Evolutionary conservation across 2,888 invertebrate genomes (phyloP).

Genomic region (Stenotaenia linearis): DNA sequence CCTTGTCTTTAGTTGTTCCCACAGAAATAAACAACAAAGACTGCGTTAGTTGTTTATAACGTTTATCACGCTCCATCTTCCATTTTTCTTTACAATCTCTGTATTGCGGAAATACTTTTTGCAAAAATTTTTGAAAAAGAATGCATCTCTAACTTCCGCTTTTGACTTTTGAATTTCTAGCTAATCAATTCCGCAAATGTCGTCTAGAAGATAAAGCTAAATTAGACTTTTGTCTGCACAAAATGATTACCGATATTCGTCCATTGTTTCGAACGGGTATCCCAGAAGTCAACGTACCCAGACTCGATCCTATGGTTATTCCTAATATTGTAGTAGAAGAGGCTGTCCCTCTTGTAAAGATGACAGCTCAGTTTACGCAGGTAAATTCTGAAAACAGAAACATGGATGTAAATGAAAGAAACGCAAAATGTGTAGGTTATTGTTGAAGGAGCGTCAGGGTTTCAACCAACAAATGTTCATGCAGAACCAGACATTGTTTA

Average conservation of each 20-base stretch:
- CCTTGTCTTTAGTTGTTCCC: background rate
- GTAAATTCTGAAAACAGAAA: background rate
- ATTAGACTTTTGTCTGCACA: conserved; percentile 29
- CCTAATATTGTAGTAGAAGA: conserved; percentile 30
- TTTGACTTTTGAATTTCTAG: background rate
- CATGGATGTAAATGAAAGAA: background rate
- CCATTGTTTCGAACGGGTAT: conserved; percentile 29
- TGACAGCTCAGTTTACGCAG: conserved; percentile 27
- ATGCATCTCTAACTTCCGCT: too few species aligned
- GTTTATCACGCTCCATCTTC: background rate
- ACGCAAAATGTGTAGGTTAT: background rate
- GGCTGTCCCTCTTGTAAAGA: conserved; percentile 22
- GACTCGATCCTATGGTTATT: conserved; percentile 31
- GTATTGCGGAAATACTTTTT: too few species aligned
- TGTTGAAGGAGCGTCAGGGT: conserved; percentile 30
- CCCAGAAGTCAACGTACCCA: conserved; percentile 31
- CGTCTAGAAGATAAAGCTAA: conserved; percentile 4
- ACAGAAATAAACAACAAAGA: background rate
- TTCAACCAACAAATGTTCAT: conserved; percentile 30
- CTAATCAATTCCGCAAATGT: conserved; percentile 30
- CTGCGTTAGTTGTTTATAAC: background rate
- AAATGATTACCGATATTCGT: conserved; percentile 31
- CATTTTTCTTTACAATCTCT: too few species aligned
- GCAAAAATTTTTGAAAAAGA: too few species aligned
- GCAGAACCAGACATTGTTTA: conserved; percentile 28